Conservation (phyloP, 2,888 invertebrate genomes). For the Cerceris ruficornis region DNA sequence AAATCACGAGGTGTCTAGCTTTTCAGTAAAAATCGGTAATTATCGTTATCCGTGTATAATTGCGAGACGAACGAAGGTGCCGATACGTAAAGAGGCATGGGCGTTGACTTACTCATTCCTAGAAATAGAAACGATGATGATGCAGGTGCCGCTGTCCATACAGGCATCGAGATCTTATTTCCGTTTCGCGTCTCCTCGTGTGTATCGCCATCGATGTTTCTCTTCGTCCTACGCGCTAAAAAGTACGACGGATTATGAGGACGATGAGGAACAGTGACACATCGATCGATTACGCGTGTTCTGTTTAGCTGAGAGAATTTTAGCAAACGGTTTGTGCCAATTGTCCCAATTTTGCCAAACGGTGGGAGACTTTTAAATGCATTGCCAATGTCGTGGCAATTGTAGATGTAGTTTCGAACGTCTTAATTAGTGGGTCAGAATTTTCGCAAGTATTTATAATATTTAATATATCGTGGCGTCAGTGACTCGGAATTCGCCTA, state of each 20-base stretch:
- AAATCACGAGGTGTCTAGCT: conserved; percentile 1
- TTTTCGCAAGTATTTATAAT: too few relatives aligned
- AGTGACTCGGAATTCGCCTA: too few relatives aligned
- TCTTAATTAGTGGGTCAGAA: too few relatives aligned
- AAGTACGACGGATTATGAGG: not conserved
- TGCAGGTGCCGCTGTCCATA: conserved; percentile 67
- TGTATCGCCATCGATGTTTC: conserved; percentile 10
- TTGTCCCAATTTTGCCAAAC: too few relatives aligned
- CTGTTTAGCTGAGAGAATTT: too few relatives aligned
- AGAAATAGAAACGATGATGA: conserved; percentile 78
- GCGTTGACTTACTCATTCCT: conserved; percentile 79
- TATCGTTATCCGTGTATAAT: conserved; percentile 61
- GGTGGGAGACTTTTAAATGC: too few relatives aligned
- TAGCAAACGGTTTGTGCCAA: too few relatives aligned
- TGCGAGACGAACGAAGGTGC: conserved; percentile 61
- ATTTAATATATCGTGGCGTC: too few relatives aligned
- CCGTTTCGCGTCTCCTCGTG: conserved; percentile 43
- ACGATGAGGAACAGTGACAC: conserved; percentile 5
- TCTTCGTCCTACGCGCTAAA: conserved; percentile 11
- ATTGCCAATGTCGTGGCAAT: too few relatives aligned
- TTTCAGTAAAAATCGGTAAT: conserved; percentile 33
- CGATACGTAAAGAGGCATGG: conserved; percentile 69
- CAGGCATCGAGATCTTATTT: conserved; percentile 60
- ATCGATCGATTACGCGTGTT: not conserved
- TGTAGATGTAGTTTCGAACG: too few relatives aligned